Evolutionary conservation across 2,113 vertebrate genomes (phyloP).

Genomic region (Bucco capensis): DNA sequence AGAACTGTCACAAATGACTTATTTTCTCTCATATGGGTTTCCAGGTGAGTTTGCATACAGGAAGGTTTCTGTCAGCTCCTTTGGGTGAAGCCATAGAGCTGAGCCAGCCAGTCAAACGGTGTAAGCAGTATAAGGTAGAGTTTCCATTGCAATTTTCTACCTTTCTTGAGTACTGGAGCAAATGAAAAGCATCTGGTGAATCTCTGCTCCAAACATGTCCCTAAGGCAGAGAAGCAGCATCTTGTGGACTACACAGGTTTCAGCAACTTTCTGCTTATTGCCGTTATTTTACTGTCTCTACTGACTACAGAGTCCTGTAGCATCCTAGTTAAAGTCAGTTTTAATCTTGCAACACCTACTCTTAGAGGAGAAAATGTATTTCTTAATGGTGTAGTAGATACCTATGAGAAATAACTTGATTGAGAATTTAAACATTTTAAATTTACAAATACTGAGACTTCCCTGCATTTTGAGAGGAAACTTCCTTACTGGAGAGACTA

Average conservation of each 20-base stretch:
- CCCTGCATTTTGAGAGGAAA: not conserved
- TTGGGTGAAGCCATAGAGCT: accelerated
- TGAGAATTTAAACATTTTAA: not conserved
- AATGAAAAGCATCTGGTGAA: not conserved
- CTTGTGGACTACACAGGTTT: not conserved
- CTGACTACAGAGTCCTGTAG: not conserved
- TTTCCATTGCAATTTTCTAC: not conserved
- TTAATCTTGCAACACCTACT: not conserved
- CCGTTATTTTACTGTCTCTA: not conserved
- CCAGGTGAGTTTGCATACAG: not conserved
- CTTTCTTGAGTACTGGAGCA: not conserved
- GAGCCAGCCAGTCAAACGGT: not conserved
- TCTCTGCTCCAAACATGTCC: not conserved
- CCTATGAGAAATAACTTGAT: not conserved
- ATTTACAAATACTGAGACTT: not conserved
- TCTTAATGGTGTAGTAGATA: not conserved
- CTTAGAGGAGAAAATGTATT: not conserved
- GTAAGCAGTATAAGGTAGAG: not conserved
- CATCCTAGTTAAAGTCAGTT: not conserved
- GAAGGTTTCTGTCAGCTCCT: not conserved
- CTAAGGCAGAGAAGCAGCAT: not conserved
- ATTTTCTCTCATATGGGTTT: not conserved
- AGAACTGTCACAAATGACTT: not conserved
- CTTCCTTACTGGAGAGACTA: not conserved
- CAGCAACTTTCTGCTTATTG: not conserved